phyloP scores from a whole-genome alignment of 1,140 invertebrate genomes.

The Wiebesia pumilae region DNA sequence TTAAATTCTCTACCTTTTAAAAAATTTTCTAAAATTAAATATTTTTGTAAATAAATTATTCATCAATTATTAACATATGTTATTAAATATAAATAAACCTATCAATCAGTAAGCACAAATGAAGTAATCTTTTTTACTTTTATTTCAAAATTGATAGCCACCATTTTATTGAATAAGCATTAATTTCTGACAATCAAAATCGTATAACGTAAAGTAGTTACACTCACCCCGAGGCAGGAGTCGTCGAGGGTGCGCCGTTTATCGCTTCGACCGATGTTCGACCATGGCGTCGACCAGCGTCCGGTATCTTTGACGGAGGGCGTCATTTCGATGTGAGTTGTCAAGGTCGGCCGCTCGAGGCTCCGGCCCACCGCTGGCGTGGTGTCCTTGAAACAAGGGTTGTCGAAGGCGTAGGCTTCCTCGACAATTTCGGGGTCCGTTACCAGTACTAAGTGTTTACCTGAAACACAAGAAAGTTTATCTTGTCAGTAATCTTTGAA shows the following conservation, averaged over 20 bases:
- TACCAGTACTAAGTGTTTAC: slow-evolving; percentile 82
- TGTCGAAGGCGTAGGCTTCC: slow-evolving; percentile 86
- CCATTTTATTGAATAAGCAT: not conserved
- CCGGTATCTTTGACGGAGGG: slow-evolving; percentile 70
- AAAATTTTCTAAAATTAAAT: too few species aligned
- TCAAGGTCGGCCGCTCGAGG: slow-evolving; percentile 66
- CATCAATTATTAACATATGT: too few species aligned
- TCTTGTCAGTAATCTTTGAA: not conserved
- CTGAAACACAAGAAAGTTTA: slow-evolving; percentile 71
- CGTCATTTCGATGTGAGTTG: slow-evolving; percentile 63
- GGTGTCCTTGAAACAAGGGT: slow-evolving; percentile 83
- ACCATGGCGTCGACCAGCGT: slow-evolving; percentile 75
- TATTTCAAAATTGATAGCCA: not conserved
- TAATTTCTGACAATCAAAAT: too few species aligned
- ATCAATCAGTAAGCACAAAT: too few species aligned
- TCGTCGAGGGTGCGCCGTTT: slow-evolving; percentile 80
- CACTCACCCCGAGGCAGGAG: slow-evolving; percentile 79
- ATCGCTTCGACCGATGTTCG: slow-evolving; percentile 74
- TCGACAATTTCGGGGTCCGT: slow-evolving; percentile 83
- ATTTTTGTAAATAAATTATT: too few species aligned
- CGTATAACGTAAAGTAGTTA: not conserved
- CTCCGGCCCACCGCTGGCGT: slow-evolving; percentile 63
- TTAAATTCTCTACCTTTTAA: too few species aligned
- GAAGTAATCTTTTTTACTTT: too few species aligned
- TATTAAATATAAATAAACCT: too few species aligned